Base-by-base conservation (phyloP, 2,797 vertebrate species). In the Schizopygopsis pylzovi region DNA sequence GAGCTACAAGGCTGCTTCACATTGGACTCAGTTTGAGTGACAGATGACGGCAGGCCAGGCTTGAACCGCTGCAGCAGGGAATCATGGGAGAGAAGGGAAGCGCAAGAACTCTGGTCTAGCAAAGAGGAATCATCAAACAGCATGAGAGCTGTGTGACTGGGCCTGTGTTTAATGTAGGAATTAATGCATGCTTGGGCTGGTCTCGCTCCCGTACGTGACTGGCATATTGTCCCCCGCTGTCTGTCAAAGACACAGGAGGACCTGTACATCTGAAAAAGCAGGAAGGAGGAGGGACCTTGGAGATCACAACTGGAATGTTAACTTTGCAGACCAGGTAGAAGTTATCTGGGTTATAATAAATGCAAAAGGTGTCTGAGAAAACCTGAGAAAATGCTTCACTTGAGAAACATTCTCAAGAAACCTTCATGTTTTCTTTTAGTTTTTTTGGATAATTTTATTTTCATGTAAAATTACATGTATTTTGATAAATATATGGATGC, bases 81-180 rank as follows among this genome's bases (percentile, higher is more conserved):
- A 87, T 85, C 15, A 59, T 71, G 79, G 79, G 37, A 47, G 72
- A 81, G 47, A 59, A 84, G n/a, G 67, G 56, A 80, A 84, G 47
- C 47, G 39, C 61, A 67, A 70, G 80, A 79, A 86, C 41, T 82
- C 54, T 83, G 11, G 82, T 86, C 80, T 83, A 81, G 81, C 76
- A 68, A 52, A 79, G 83, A 61, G 49, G 13, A 79, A 67, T 83
- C 88, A 85, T 88, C 89, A 90, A 86, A 90, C 87, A 47, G 76
- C 85, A 85, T 86, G 61, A 83, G 63, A 41, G 20, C 79, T 52
- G 22, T 88, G 85, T 87, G 90, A 86, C 83, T 87, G 70, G 78
- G 67, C 63, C 82, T 83, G 86, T 89, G 87, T 90, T 87, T 87
- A 87, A 90, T 87, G 80, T 85, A 85, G 43, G 49, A 72, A 82